Evolutionary conservation across 2,797 vertebrate genomes (phyloP), one percentile per base, ranked within the genome.

Genomic region (Oceanodroma leucorhoa): DNA sequence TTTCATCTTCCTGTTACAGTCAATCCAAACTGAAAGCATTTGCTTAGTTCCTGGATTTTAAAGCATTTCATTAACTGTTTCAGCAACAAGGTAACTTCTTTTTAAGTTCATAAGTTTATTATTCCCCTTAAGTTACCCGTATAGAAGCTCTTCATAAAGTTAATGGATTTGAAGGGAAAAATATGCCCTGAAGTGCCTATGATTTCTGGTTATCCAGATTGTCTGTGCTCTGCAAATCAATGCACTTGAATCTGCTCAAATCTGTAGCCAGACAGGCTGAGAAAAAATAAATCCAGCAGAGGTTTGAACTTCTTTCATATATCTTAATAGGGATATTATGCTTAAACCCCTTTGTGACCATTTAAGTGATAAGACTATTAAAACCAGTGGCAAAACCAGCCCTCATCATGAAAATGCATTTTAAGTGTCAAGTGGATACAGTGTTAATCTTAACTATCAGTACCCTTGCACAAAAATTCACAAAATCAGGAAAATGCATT

Each of bases 281-380:
- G 79, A 46, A 81, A 69, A 83, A 73, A 57, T 5, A 78, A 67
- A 93, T 90, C 50, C 57, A 81, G 24, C 30, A 69, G 60, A 55
- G 20, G 22, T 69, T 34, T 85, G 50, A 87, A 67, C 2, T 7
- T 76, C 66, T 69, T 90, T 85, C 88, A 71, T 78, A 83, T 65
- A 71, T 71, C 83, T 90, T 89, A 92, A 83, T 94, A 90, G 30
- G 41, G 40, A 80, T 62, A 89, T 89, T 77, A 73, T 41, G 38
- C 17, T 71, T 80, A 92, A 92, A 67, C 15, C 17, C 51, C 57
- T 95, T 80, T 83, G 81, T 89, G 95, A 85, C 53, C 75, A 69
- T 69, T 87, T 94, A 85, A 76, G 34, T 67, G n/a, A 71, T 80
- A 93, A 87, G 50, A 87, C 38, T 45, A 54, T 65, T 87, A 83